Conservation (phyloP, 2,888 invertebrate species). For the Orgyia antiqua region DNA sequence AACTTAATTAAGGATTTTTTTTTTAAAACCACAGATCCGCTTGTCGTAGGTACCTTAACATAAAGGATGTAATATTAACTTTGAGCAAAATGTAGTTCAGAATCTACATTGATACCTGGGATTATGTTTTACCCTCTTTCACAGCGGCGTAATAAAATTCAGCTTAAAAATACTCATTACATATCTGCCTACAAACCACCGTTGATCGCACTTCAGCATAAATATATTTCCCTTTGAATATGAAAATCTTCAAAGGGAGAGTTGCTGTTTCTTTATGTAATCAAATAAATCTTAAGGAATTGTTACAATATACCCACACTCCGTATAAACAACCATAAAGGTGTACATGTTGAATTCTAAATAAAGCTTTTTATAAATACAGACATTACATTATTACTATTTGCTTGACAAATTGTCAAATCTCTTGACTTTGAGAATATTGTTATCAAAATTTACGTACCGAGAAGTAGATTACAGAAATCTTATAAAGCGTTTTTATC, state of each 20-base stretch:
- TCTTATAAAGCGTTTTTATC: too few species aligned
- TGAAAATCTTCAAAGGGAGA: slow-evolving; percentile 29
- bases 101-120: slow-evolving; percentile 63
- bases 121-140: slow-evolving; percentile 73
- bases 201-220: slow-evolving; percentile 34
- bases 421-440: too few species aligned
- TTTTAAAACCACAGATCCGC: slow-evolving; percentile 13
- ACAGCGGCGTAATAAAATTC: slow-evolving; percentile 74
- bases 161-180: slow-evolving; percentile 66
- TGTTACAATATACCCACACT: too few species aligned
- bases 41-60: slow-evolving; percentile 14
- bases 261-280: slow-evolving; percentile 18
- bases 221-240: slow-evolving; percentile 36
- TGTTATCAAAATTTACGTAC: too few species aligned
- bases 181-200: slow-evolving; percentile 27
- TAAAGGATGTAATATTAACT: slow-evolving; percentile 32
- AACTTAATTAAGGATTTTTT: too few species aligned
- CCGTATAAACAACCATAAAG: slow-evolving; percentile 1
- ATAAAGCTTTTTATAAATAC: too few species aligned
- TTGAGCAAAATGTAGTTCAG: slow-evolving; percentile 43
- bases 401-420: too few species aligned
- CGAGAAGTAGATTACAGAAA: too few species aligned
- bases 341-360: too few species aligned
- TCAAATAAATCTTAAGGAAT: slow-evolving; percentile 12
- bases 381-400: too few species aligned